phyloP scores from a whole-genome alignment of 2,113 vertebrate genomes.

The Anser brachyrhynchus region DNA sequence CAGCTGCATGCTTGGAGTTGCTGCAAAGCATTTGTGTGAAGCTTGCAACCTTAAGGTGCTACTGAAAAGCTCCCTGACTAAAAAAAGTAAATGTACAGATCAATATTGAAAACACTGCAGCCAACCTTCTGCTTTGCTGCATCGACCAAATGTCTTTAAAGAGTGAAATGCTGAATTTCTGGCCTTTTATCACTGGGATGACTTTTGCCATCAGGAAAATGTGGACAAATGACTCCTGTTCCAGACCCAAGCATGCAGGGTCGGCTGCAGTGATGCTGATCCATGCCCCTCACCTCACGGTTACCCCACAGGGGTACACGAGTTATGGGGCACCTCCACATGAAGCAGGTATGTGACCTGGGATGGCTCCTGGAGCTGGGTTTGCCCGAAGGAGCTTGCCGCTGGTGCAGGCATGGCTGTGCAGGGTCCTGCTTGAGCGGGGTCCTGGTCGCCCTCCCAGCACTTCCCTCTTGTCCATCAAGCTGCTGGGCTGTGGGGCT shows the following conservation, averaged over 20 bases:
- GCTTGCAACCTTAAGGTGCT: background rate
- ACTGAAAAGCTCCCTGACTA: background rate
- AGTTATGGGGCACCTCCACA: background rate
- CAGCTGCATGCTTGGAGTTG: background rate
- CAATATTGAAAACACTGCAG: background rate
- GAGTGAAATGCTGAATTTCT: background rate
- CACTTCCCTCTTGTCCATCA: background rate
- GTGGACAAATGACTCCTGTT: background rate
- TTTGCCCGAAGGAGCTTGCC: background rate
- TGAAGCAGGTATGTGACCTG: background rate
- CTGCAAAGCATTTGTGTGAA: background rate
- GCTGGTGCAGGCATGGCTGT: background rate
- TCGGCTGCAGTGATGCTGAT: background rate
- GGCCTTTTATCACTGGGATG: background rate
- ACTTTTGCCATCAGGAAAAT: background rate
- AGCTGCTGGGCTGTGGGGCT: background rate
- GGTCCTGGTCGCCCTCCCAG: background rate
- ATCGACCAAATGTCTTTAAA: background rate
- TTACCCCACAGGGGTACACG: background rate
- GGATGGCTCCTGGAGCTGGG: background rate
- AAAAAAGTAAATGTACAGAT: background rate
- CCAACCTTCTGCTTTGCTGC: background rate
- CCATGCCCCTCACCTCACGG: background rate
- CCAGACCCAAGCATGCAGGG: background rate
- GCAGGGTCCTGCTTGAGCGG: background rate